A percentile compares a stretch with the other conserved stretches of the same genome.
Conservation (phyloP, 2,797 vertebrate species). For the Notolabrus celidotus region DNA sequence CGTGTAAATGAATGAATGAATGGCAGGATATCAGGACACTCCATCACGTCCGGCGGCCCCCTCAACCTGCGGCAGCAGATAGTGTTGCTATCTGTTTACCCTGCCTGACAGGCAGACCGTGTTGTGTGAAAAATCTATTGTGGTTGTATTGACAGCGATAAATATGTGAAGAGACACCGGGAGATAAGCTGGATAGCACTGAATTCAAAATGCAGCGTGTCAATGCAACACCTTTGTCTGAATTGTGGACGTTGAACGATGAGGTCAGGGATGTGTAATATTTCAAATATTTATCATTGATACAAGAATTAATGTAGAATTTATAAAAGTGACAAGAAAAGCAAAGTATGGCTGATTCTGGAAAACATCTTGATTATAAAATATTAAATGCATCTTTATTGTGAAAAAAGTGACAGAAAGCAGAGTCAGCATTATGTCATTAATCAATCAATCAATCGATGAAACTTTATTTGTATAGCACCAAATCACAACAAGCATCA, state of each 20-base stretch:
- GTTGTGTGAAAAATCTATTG: conserved; percentile 15
- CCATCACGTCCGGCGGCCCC: conserved; percentile 41
- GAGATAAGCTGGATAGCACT: conserved; percentile 4
- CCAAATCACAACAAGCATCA: no score
- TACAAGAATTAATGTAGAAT: not conserved
- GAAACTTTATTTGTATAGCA: no score
- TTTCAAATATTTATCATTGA: not conserved
- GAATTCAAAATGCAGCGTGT: not conserved
- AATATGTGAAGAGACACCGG: conserved; percentile 18
- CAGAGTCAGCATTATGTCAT: no score
- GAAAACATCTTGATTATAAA: no score
- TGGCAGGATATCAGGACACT: conserved; percentile 58
- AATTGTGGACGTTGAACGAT: no score
- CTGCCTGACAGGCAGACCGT: conserved; percentile 21
- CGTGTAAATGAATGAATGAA: conserved; percentile 35
- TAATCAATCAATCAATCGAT: no score
- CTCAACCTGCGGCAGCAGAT: conserved; percentile 46
- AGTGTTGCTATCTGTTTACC: conserved; percentile 34
- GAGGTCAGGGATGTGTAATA: not conserved
- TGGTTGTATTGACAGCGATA: conserved; percentile 1
- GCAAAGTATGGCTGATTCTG: no score
- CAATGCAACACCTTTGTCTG: not conserved
- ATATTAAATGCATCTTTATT: not conserved
- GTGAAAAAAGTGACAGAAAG: no score
- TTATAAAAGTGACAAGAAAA: not conserved